phyloP scores from a whole-genome alignment of 1,140 invertebrate species.

The Arctopsyche grandis region DNA sequence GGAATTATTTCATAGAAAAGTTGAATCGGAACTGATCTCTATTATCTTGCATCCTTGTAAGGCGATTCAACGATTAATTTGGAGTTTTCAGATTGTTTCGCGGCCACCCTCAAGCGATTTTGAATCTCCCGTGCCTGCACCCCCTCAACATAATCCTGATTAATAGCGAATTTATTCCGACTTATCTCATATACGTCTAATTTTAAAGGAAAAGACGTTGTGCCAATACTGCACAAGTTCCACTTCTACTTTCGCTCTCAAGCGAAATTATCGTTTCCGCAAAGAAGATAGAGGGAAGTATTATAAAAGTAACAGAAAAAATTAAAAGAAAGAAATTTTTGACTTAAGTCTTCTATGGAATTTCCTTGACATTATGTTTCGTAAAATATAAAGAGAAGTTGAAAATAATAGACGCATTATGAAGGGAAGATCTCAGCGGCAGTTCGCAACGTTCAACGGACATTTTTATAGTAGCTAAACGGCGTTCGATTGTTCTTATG shows the following conservation, averaged over 20 bases:
- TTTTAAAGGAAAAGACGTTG: conserved; percentile 30
- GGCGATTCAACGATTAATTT: conserved; percentile 6
- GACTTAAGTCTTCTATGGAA: too few relatives aligned
- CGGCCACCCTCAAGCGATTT: background rate
- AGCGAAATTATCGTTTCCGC: background rate
- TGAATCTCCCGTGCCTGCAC: background rate
- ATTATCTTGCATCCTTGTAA: conserved; percentile 3
- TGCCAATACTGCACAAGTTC: background rate
- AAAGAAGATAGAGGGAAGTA: background rate
- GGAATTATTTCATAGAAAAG: too few relatives aligned
- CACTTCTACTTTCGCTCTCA: background rate
- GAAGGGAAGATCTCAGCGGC: conserved; percentile 11
- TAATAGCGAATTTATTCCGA: conserved; percentile 53
- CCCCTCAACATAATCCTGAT: conserved; percentile 48
- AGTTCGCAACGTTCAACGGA: background rate
- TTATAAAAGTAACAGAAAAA: too few relatives aligned
- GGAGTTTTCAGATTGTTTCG: background rate
- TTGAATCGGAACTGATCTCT: too few relatives aligned
- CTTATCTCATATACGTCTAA: conserved; percentile 44
- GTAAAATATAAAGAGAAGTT: too few relatives aligned
- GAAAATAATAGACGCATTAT: background rate
- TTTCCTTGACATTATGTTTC: too few relatives aligned
- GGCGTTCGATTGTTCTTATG: conserved; percentile 28
- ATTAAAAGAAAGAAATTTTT: too few relatives aligned
- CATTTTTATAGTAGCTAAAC: conserved; percentile 14